Evolutionary conservation across 2,113 vertebrate species (phyloP).

Genomic region (Oncorhynchus tshawytscha): DNA sequence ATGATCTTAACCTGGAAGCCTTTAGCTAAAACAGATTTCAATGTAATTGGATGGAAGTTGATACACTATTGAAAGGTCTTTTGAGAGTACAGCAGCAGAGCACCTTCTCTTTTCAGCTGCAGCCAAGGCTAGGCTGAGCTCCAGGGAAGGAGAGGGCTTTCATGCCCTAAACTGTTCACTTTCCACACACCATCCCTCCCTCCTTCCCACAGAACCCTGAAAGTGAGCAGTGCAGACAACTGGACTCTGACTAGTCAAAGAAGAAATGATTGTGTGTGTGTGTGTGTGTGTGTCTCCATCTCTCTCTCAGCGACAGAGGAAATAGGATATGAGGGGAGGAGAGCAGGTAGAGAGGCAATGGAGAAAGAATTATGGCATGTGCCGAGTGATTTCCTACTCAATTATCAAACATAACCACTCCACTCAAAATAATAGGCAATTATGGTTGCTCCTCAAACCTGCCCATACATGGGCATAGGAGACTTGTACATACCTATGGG

Average conservation of each 20-base stretch:
- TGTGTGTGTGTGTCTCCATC: background rate
- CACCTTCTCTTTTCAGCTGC: conserved; percentile 21
- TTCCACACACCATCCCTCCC: conserved; percentile 27
- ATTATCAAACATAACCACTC: conserved; percentile 24
- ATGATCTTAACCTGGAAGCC: conserved; percentile 19
- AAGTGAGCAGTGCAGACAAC: conserved; percentile 38
- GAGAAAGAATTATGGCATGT: conserved; percentile 18
- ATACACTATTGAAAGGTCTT: conserved; percentile 5
- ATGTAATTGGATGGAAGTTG: conserved; percentile 25
- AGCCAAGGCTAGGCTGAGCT: conserved; percentile 37
- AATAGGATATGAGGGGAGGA: conserved; percentile 46
- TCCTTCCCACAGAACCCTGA: conserved; percentile 27
- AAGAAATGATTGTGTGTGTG: conserved; percentile 40
- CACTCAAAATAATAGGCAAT: conserved; percentile 9
- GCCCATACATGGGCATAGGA: background rate
- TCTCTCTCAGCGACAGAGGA: conserved; percentile 21
- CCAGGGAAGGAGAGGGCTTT: conserved; percentile 41
- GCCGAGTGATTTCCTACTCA: conserved; percentile 28
- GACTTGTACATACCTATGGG: conserved; percentile 65
- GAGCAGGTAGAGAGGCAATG: conserved; percentile 35
- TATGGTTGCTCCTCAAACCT: background rate
- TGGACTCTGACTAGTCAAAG: conserved; percentile 18
- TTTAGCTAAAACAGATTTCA: conserved; percentile 20
- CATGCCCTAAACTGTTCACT: conserved; percentile 31
- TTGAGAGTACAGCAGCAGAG: conserved; percentile 26